Base-by-base conservation (phyloP, 2,888 invertebrate genomes). In the Hypena proboscidalis region DNA sequence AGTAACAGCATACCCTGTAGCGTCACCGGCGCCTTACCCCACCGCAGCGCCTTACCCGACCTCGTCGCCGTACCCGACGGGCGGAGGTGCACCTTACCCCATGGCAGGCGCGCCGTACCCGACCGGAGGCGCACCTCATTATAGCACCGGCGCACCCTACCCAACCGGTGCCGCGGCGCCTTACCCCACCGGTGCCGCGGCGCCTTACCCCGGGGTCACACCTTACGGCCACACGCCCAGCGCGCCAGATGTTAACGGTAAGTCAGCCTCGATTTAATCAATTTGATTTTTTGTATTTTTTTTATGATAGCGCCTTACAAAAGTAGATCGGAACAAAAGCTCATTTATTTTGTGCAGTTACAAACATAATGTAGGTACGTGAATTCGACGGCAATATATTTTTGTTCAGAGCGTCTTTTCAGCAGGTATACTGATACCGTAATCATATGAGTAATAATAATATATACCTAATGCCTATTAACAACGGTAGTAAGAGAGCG, bases 231-330 rank as follows among this genome's bases (percentile, higher is more conserved):
- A 52, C 4, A 63, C 67, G 4, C 77, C 82, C 0, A 80, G 75
- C 27, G 85, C 85, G 22, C 85, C 86, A 0, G 80, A 84, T 20
- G 75, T 64, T 4, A 60, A 66, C 31, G 77, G 85, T 85, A 29
- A 51, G 78, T 58, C n/a, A 6, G 5, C 8, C 13, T 23, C 11
- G 3, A 17, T 4, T 9, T 21, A 13, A 14, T 13, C 17, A 10
- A n/a, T n/a, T n/a, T n/a, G n/a, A n/a, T n/a, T n/a, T n/a, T n/a
- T n/a, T n/a, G n/a, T n/a, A n/a, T n/a, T n/a, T n/a, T n/a, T n/a
- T n/a, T n/a, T n/a, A n/a, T n/a, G n/a, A n/a, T n/a, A n/a, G n/a
- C n/a, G n/a, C n/a, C n/a, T n/a, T n/a, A n/a, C n/a, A n/a, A n/a
- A n/a, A n/a, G n/a, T n/a, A n/a, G n/a, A n/a, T n/a, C n/a, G n/a